Percentiles rank a stretch among this genome's conserved stretches.
Evolutionary conservation across 2,113 vertebrate genomes (phyloP).

Genomic region (Seriola dumerili): DNA sequence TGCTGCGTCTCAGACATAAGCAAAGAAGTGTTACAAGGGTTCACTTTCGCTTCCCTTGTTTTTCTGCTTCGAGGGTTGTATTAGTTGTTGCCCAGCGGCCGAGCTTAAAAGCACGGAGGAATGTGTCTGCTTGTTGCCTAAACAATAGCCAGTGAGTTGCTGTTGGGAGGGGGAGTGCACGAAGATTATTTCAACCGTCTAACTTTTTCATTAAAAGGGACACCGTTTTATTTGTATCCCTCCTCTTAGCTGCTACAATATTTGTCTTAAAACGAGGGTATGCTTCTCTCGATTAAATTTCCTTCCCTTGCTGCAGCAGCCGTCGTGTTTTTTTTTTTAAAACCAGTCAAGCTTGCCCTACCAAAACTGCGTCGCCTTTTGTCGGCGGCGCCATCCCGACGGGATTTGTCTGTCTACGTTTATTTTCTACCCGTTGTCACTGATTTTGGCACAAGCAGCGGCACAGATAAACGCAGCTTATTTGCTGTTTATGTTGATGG

Average conservation of each 20-base stretch:
- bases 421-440: not conserved
- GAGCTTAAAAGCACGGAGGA: constrained; percentile 69
- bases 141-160: constrained; percentile 77
- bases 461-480: constrained; percentile 4
- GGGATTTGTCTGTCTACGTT: not conserved
- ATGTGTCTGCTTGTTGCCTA: constrained; percentile 80
- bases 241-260: not conserved
- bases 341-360: constrained; percentile 34
- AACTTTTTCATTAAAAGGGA: constrained; percentile 62
- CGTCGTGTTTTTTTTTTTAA: constrained; percentile 42
- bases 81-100: constrained; percentile 68
- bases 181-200: constrained; percentile 25
- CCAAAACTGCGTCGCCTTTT: constrained; percentile 62
- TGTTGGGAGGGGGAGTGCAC: constrained; percentile 37
- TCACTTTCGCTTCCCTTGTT: constrained; percentile 1
- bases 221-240: not conserved
- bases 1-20: fast-evolving
- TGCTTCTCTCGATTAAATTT: not conserved
- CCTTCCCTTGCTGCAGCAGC: constrained; percentile 21
- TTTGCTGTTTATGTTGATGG: constrained; percentile 46
- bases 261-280: not conserved
- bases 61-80: not conserved
- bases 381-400: constrained; percentile 46
- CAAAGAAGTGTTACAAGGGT: not conserved
- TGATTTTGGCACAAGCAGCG: not conserved